Base-by-base conservation (phyloP, 2,888 invertebrate species). In the Ethmia dodecea region DNA sequence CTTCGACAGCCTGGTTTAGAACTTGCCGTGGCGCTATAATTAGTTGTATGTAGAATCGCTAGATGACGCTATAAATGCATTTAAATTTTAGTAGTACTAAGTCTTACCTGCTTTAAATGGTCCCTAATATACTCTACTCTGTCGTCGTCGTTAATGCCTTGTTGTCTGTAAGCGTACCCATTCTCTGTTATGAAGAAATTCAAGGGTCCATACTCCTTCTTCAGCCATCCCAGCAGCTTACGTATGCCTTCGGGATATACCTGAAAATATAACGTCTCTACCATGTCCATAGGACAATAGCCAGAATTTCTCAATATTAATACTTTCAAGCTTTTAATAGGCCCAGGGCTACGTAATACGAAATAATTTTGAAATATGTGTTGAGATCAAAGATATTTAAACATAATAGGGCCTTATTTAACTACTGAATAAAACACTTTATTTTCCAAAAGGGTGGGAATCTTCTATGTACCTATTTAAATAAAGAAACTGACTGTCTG, bases 101-200 rank as follows among this genome's bases (percentile, higher is more conserved):
- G 1, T 18, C 5, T 18, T 14, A 60, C 63, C 55, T 62, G 60
- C 32, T 56, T 41, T 31, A 70, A 49, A 37, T 60, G 54, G 0
- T 45, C 37, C 28, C 40, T 55, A 18, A 45, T 47, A 29, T 47
- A 66, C 1, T 55, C 11, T 0, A 65, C 35, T 6, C 76, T 51
- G 1, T 58, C 53, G 0, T 43, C 22, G 28, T 79, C 78, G 2
- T 64, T 37, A 1, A 65, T 40, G 5, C 44, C 42, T 0, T 47
- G 53, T 0, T 38, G 45, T 1, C 51, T 47, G 1, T 38, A 42
- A 1, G 68, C 47, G 38, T 52, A 68, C 0, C 86, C 87, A 37
- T 77, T 86, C 47, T 87, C 88, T 0, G 77, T 75, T 12, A 87
- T 66, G 15, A 78, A 29, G 16, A 84, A 52, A 24, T 66, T 50